A percentile compares a stretch with the other conserved stretches of the same genome.
Evolutionary conservation across 2,797 vertebrate genomes (phyloP).

Genomic region (Podarcis lilfordi): DNA sequence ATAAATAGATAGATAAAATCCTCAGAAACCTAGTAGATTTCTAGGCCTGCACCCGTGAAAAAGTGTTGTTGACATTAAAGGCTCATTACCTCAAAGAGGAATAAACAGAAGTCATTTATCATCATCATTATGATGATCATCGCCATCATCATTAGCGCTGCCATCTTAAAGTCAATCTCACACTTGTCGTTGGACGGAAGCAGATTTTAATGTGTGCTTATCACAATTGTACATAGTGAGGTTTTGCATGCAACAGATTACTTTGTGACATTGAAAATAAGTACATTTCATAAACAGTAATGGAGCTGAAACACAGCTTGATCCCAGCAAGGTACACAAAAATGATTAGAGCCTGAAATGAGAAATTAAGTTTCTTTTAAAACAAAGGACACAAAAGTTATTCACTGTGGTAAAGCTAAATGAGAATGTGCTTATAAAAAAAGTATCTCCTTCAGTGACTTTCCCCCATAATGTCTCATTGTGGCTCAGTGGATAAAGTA

Average conservation of each 20-base stretch:
- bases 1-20: not conserved
- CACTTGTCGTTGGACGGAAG: constrained; percentile 8
- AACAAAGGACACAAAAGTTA: not conserved
- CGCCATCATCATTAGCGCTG: constrained; percentile 13
- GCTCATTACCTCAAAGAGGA: constrained; percentile 28
- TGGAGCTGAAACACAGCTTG: constrained; percentile 35
- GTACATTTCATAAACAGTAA: constrained; percentile 26
- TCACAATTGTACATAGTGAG: constrained; percentile 5
- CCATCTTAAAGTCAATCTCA: constrained; percentile 12
- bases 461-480: not conserved
- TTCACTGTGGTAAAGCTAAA: not conserved
- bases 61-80: constrained; percentile 32
- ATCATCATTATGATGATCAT: constrained; percentile 17
- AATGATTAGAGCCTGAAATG: constrained; percentile 21
- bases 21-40: constrained; percentile 20
- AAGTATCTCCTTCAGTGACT: not conserved
- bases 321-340: constrained; percentile 42
- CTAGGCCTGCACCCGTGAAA: not conserved
- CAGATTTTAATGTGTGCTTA: constrained; percentile 19
- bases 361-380: constrained; percentile 23
- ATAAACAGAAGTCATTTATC: constrained; percentile 35
- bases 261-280: constrained; percentile 19
- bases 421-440: constrained; percentile 6
- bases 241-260: constrained; percentile 6
- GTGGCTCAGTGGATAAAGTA: not conserved